Conservation (phyloP, 2,888 invertebrate species). For the Saturnia pavonia region DNA sequence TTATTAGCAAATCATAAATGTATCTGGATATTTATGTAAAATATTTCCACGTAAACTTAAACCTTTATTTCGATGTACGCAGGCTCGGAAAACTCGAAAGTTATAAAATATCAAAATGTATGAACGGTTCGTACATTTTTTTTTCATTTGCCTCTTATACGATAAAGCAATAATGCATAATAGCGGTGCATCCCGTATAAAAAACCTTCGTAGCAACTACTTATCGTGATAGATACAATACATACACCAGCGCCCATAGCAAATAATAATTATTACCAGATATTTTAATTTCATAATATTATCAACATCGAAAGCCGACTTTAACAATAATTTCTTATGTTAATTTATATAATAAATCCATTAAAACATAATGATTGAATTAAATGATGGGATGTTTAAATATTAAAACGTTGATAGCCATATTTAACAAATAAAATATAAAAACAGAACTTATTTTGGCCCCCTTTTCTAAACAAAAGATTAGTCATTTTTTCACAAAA, state of each 20-base stretch:
- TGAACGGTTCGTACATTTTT: background rate
- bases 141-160: constrained; percentile 19
- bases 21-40: background rate
- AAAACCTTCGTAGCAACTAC: constrained; percentile 9
- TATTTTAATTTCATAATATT: constrained; percentile 25
- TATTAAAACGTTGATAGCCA: background rate
- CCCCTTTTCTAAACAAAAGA: constrained; percentile 31
- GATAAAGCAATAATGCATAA: constrained; percentile 19
- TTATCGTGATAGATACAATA: background rate
- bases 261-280: background rate
- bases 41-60: background rate
- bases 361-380: constrained; percentile 11
- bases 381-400: constrained; percentile 13
- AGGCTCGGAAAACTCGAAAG: constrained; percentile 3
- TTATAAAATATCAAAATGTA: background rate
- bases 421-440: background rate
- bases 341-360: constrained; percentile 17
- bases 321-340: constrained; percentile 33
- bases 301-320: constrained; percentile 42
- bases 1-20: background rate
- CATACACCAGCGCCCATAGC: background rate
- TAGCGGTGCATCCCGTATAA: constrained; percentile 15
- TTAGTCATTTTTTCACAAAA: background rate
- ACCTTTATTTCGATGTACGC: constrained; percentile 11
- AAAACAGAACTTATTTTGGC: constrained; percentile 31